Base-by-base conservation (phyloP, 2,888 invertebrate genomes). In the Pinctada fucata region DNA sequence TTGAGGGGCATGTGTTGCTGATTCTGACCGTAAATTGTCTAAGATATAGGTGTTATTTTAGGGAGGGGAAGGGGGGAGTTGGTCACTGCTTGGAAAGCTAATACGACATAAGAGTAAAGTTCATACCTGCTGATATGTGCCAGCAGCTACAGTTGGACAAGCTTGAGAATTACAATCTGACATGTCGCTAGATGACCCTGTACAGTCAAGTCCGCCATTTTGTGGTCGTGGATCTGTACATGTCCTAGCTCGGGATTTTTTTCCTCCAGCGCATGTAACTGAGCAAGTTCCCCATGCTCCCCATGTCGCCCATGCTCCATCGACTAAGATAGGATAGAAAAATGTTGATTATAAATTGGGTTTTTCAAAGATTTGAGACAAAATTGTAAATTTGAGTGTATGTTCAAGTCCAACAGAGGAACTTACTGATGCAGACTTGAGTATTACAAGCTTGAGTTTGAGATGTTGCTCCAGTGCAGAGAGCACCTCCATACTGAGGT, bases 351-450 rank as follows among this genome's bases (percentile, higher is more conserved):
- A 70, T 48, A 58, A 58, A 58, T 58, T 8, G 8, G 58, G 58
- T 58, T 10, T 58, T 58, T 58, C 58, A 58, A 13, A 58, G 13
- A 8, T 58, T 58, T 13, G 13, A 58, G 31, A 31, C 31, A 31
- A 31, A 31, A 31, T 31, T 31, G 31, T 31, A 31, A 31, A 31
- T 31, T 31, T 31, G 31, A 31, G 31, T 31, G 31, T 31, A 31
- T 31, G 31, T 31, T 31, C 31, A 31, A 31, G 31, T 31, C 31
- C 31, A 31, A 31, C 31, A 31, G 31, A 31, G 31, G 31, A 49
- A 78, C 85, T 83, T 79, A 90, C 90, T 85, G 78, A 90, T 89
- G 77, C 91, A 91, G 4, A 80, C 83, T 3, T 84, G 79, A 8
- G 83, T 85, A 81, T 88, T 88, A 72, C 90, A 91, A 8, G 69